Evolutionary conservation across 2,888 invertebrate genomes (phyloP).

Genomic region (Gibbula magus): DNA sequence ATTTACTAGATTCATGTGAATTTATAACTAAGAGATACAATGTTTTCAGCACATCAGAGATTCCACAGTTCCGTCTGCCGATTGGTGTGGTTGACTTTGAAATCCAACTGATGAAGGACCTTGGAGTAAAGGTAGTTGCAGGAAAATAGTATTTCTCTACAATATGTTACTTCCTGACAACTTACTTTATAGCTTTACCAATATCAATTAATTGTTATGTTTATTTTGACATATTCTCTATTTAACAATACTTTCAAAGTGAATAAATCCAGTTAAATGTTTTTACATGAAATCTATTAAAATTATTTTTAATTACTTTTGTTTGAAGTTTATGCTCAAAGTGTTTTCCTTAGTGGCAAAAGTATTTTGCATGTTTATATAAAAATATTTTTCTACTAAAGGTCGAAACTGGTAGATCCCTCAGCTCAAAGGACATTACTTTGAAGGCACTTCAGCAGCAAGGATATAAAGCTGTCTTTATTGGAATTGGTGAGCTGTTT

Average conservation of each 20-base stretch:
- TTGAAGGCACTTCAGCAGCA: conserved; percentile 81
- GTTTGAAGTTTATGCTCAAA: no score
- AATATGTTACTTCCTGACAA: no score
- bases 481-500: conserved; percentile 79
- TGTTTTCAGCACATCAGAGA: conserved; percentile 89
- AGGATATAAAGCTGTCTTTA: conserved; percentile 85
- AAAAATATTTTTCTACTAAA: conserved; percentile 39
- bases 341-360: no score
- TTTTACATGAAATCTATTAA: no score
- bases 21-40: background rate
- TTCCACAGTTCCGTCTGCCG: conserved; percentile 97
- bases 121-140: conserved; percentile 87
- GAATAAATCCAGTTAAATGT: no score
- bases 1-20: background rate
- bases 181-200: no score
- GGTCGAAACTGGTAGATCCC: conserved; percentile 81
- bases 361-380: no score
- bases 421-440: conserved; percentile 78
- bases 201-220: no score
- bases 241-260: no score
- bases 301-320: no score
- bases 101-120: conserved; percentile 90
- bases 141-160: no score
- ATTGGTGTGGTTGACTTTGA: conserved; percentile 94
- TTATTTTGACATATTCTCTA: no score